Evolutionary conservation across 2,888 invertebrate species (phyloP).

Genomic region (Cotesia congregata): DNA sequence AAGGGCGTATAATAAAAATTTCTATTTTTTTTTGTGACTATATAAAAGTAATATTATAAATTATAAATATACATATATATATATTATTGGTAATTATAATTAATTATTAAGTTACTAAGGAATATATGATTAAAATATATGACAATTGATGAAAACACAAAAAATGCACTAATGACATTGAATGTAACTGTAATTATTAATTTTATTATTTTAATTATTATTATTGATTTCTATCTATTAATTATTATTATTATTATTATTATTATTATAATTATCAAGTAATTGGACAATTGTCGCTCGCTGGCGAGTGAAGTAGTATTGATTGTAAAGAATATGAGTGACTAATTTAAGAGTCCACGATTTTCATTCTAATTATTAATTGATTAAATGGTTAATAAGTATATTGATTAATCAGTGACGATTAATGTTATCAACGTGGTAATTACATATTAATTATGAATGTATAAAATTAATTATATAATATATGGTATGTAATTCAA

Average conservation of each 20-base stretch:
- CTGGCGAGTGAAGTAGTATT: slow-evolving; percentile 66
- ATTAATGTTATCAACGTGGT: not conserved
- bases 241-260: slow-evolving; percentile 34
- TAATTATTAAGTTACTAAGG: not conserved
- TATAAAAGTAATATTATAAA: not conserved
- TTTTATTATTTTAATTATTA: not conserved
- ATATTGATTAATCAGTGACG: not conserved
- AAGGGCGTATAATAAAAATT: too few species aligned
- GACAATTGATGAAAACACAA: too few species aligned
- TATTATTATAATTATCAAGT: slow-evolving; percentile 44
- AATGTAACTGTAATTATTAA: slow-evolving; percentile 23
- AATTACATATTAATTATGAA: not conserved
- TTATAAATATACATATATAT: slow-evolving; percentile 26
- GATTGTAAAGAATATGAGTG: slow-evolving; percentile 45
- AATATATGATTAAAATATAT: not conserved
- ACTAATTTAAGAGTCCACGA: slow-evolving; percentile 17
- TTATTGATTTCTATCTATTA: not conserved
- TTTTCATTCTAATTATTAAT: slow-evolving; percentile 1
- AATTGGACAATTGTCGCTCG: slow-evolving; percentile 61
- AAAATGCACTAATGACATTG: slow-evolving; percentile 28
- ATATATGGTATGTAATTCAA: not conserved
- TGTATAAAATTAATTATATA: not conserved
- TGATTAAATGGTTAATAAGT: not conserved
- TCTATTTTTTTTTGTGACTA: not conserved
- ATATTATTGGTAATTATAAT: slow-evolving; percentile 24